Base-by-base conservation (phyloP, 2,113 vertebrate species). In the Chionis minor region DNA sequence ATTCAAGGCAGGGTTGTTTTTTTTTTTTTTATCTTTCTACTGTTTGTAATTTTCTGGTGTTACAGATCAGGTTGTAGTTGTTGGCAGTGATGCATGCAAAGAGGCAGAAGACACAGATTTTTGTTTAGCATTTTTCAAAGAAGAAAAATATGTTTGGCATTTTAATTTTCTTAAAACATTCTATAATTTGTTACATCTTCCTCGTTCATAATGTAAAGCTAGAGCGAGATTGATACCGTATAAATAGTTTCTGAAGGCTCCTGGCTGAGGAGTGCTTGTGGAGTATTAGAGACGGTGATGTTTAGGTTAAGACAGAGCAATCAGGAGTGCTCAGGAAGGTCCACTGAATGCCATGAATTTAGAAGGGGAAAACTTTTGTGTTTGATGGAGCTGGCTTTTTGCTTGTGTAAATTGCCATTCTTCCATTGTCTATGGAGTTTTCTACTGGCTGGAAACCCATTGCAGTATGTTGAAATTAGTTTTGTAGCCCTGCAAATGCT, bases 51-150 rank as follows among this genome's bases (percentile, higher is more conserved):
- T 83, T 90, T 78, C 23, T 79, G 70, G 84, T 85, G 79, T 63
- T 92, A 75, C 91, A 92, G 91, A 86, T 85, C 89, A 95, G 94
- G 89, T 94, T 95, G 94, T 85, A 77, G 89, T 58, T 82, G 91
- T 92, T 97, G 94, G 95, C 95, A 97, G 89, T 26, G 84, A 95
- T 80, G 83, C 95, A 80, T 8, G 66, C 63, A 54, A 92, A 66
- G 92, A 92, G 87, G 87, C 91, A 96, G 94, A 85, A 96, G 92
- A 91, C 90, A 55, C 94, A 95, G 93, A 94, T 88, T 95, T 89
- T 94, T 96, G 66, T 92, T 96, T 87, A 92, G 87, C 71, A 42
- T 94, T 92, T 92, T 94, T 86, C 67, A 88, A 73, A 90, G 83
- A 44, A 30, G 83, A 69, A 74, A 94, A 96, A 80, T 92, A 91